phyloP scores from a whole-genome alignment of 2,113 vertebrate genomes.

The Melanostigma gelatinosum region DNA sequence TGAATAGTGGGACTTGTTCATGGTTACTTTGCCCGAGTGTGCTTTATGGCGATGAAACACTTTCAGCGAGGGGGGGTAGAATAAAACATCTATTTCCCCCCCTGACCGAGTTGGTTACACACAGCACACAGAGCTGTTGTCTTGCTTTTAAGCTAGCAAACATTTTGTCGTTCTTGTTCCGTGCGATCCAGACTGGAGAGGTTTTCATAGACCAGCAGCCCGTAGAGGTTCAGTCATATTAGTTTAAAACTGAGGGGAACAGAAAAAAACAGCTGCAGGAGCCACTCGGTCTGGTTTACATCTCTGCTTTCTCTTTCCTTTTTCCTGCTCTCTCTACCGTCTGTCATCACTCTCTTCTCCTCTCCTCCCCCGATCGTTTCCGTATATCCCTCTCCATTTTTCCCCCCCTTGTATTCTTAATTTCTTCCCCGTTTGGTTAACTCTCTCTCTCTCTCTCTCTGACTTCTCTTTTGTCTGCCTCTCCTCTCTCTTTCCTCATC shows the following conservation, averaged over 20 bases:
- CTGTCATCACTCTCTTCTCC: slow-evolving; percentile 45
- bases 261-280: slow-evolving; percentile 31
- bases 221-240: slow-evolving; percentile 5
- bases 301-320: slow-evolving; percentile 36
- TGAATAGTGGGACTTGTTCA: slow-evolving; percentile 73
- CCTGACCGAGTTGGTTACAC: slow-evolving; percentile 76
- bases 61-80: slow-evolving; percentile 34
- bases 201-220: slow-evolving; percentile 26
- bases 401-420: slow-evolving; percentile 46
- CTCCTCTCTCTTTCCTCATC: slow-evolving; percentile 12
- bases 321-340: slow-evolving; percentile 26
- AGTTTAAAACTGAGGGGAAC: slow-evolving; percentile 5
- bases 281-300: slow-evolving; percentile 45
- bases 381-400: slow-evolving; percentile 41
- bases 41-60: slow-evolving; percentile 74
- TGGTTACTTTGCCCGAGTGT: slow-evolving; percentile 79
- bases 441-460: slow-evolving; percentile 39
- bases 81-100: slow-evolving; percentile 78
- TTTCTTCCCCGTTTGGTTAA: slow-evolving; percentile 42
- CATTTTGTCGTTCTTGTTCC: slow-evolving; percentile 41
- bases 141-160: slow-evolving; percentile 53
- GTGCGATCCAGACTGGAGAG: not conserved
- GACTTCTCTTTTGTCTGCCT: slow-evolving; percentile 27
- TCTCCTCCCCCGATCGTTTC: slow-evolving; percentile 32
- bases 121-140: slow-evolving; percentile 46